Percentiles rank a stretch among this genome's conserved stretches.
Conservation (phyloP, 1,140 invertebrate genomes). For the honey bee (Apis mellifera) region Amel_HAv3.1 CM009933.2:4369501-4370000, state of each 20-base stretch:
- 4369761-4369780: not conserved
- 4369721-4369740: not conserved
- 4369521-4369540: conserved; percentile 29
- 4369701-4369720: not conserved
- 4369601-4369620: too few species aligned
- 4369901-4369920: conserved; percentile 6
- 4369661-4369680: not conserved
- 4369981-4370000: conserved; percentile 51
- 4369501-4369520: conserved; percentile 5
- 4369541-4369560: not conserved
- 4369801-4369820: not conserved
- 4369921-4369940: conserved; percentile 24
- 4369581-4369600: too few species aligned
- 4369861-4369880: not conserved
- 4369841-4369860: not conserved
- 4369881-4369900: not conserved
- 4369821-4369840: too few species aligned
- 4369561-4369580: not conserved
- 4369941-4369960: conserved; percentile 44
- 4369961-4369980: conserved; percentile 42
- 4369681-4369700: not conserved
- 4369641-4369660: not conserved
- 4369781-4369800: not conserved
- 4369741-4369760: not conserved
- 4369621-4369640: not conserved